Evolutionary conservation across 2,888 invertebrate genomes (phyloP), one percentile per base, ranked within the genome.

Genomic region (Reticulitermes lucifugus): DNA sequence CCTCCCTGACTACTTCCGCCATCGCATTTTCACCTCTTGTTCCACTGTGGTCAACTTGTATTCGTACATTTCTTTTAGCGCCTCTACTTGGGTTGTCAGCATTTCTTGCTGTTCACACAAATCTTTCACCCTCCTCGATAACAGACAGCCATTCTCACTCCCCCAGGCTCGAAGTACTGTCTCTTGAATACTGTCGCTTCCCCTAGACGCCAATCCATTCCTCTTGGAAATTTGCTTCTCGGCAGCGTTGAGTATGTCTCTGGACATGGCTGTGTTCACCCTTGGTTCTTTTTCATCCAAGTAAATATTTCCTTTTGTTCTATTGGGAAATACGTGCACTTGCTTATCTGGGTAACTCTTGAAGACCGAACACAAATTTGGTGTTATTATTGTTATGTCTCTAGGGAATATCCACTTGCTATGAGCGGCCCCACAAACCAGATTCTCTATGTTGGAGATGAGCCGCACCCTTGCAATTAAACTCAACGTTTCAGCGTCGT

Each of bases 331-430:
- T 10, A 81, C 70, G n/a, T 81, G 81, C 10, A 81, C 70, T 25
- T 81, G 65, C 41, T 70, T 81, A 22, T 81, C 70, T 41, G 81
- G 81, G 29, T n/a, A 81, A 14, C 65, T 70, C 22, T n/a, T 81
- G 46, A 81, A 81, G 14, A 81, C 81, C 12, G 81, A 65, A 41
- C 81, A 81, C 14, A 81, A 65, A 25, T 70, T 81, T 43, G 81
- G 81, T 22, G 65, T 65, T n/a, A 70, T 9, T 21, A 81, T 29
- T 81, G 29, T 81, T 10, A 81, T 81, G 25, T 43, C 7, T 18
- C 81, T 60, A 14, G 81, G 81, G 5, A 81, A 65, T 55, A 81
- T 81, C 22, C 35, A 46, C 18, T 81, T 81, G 81, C 81, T 81
- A 18, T 81, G 41, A 12, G 70, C 65, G 10, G 81, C 81, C 21